Conservation (phyloP, 2,888 invertebrate genomes). For the Pycnomerus fuliginosus region DNA sequence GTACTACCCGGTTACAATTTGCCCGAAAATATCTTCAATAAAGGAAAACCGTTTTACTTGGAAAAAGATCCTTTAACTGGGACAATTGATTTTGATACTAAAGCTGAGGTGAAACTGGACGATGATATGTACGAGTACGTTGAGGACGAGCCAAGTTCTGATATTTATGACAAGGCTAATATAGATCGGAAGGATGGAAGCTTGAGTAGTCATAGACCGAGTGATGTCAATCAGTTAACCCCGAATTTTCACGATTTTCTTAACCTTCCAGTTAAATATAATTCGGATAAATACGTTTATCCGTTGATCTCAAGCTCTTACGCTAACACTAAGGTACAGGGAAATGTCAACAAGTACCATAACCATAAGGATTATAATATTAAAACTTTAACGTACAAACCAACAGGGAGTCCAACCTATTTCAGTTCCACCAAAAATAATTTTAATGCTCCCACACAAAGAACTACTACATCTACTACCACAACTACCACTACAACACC, state of each 20-base stretch:
- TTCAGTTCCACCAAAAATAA: slow-evolving; percentile 37
- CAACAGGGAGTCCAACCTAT: slow-evolving; percentile 48
- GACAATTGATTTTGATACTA: slow-evolving; percentile 61
- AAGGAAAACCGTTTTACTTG: slow-evolving; percentile 69
- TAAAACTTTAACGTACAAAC: slow-evolving; percentile 45
- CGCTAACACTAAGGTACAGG: slow-evolving; percentile 71
- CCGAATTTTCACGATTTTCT: slow-evolving; percentile 69
- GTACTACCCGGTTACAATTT: slow-evolving; percentile 52
- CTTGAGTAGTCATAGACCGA: slow-evolving; percentile 53
- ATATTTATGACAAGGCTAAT: slow-evolving; percentile 48
- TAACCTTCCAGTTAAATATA: slow-evolving; percentile 67
- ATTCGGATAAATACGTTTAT: slow-evolving; percentile 67
- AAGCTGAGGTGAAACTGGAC: slow-evolving; percentile 48
- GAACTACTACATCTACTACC: slow-evolving; percentile 26
- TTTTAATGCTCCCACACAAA: slow-evolving; percentile 28
- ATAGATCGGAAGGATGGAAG: slow-evolving; percentile 54
- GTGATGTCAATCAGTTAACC: slow-evolving; percentile 62
- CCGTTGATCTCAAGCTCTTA: slow-evolving; percentile 71
- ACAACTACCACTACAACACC: slow-evolving; percentile 31
- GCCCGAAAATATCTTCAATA: slow-evolving; percentile 64
- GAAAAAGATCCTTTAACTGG: slow-evolving; percentile 70
- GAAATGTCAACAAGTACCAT: slow-evolving; percentile 58
- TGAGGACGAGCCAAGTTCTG: slow-evolving; percentile 37
- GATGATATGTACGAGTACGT: slow-evolving; percentile 45
- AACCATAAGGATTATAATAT: slow-evolving; percentile 52